Evolutionary conservation across 2,888 invertebrate species (phyloP), one percentile per base, ranked within the genome.

Genomic region (Patella ulyssiponensis): DNA sequence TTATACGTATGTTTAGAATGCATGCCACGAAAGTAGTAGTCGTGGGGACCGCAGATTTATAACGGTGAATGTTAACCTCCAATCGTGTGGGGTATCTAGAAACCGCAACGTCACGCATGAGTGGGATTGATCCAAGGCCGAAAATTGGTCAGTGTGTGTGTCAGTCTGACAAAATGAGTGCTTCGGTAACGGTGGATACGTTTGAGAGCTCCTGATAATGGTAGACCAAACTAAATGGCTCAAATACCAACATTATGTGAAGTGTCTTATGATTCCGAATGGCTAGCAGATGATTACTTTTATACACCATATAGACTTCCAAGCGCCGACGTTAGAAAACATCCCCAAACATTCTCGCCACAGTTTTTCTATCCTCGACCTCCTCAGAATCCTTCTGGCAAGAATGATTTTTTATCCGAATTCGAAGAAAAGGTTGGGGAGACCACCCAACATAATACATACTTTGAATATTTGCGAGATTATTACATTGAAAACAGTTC

Each of bases 211-310:
- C 44, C 44, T 44, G 44, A 44, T 44, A 44, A 44, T 44, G 44
- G 44, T 44, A 44, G 44, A 44, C 44, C 44, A 44, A 44, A 44
- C 9, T 23, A 64, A n/a, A 81, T 81, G 81, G 77, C 81, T 11
- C 72, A 69, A 33, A 79, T 79, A 23, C 78, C 84, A 44, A 85
- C 86, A 33, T 80, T 85, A 71, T 87, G 86, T 81, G 87, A 87
- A 82, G 82, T 87, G 75, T 82, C 84, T 52, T 87, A 87, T 77
- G 85, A 86, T 81, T 80, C 83, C 74, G 84, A 84, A 70, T 83
- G 82, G 83, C 23, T 64, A 17, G 58, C 33, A 44, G 64, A 74
- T 64, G 69, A 74, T 15, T n/a, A 69, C 58, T 74, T 64, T 69
- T 69, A 51, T 51, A 74, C 74, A 14, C 74, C 74, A 69, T 74